Evolutionary conservation across 2,888 invertebrate species (phyloP), one percentile per base, ranked within the genome.

Genomic region (Actias luna): DNA sequence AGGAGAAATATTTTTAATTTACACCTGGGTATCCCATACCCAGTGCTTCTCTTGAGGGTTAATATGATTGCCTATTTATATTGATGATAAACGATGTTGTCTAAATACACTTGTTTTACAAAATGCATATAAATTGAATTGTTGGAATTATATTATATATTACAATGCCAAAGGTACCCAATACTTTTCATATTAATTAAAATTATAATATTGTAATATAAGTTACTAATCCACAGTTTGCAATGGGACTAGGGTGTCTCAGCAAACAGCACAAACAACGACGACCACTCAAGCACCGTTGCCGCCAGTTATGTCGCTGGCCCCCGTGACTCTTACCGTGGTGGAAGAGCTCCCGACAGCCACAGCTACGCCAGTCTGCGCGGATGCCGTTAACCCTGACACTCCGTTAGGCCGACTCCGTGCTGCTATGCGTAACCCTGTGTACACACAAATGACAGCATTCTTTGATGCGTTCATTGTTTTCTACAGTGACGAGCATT

Each of bases 401-500:
- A 84, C 71, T 59, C 87, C 88, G 0, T 75, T 89, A 8, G 85
- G 85, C 3, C 75, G 85, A 22, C 84, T 94, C 18, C 92, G 94
- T 2, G 87, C 84, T 46, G 93, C 93, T 62, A 93, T 94, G 94
- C 82, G 80, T 46, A 85, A 83, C 69, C 69, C 80, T 2, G 76
- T 72, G 59, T 87, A 85, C 65, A 85, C 89, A n/a, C 86, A 86
- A 66, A 83, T 84, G 79, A 85, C 80, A 57, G 76, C 84, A 0
- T 77, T 78, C 62, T 83, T 96, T 10, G 94, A 97, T 74, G 97
- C 96, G 0, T 97, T 96, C 73, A 93, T 97, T 62, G 88, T 97
- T 61, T 96, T 97, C 60, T 95, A 95, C 61, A 95, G 94, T 65
- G 97, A 97, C 80, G 97, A 96, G 75, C 97, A 97, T 89, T 95